Conservation (phyloP, 2,797 vertebrate genomes). For the Hemitrygon akajei region DNA sequence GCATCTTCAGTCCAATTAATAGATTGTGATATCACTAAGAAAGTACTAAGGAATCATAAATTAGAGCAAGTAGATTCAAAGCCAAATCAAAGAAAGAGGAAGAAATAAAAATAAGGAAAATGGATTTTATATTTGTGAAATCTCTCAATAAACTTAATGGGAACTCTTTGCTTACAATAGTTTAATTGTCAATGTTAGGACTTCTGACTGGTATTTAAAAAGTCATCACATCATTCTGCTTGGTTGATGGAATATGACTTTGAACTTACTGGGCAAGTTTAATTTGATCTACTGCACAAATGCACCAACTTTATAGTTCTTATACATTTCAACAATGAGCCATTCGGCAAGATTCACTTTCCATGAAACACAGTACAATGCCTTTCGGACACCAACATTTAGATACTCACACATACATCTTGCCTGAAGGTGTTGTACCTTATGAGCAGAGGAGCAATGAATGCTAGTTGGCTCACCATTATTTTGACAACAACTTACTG, state of each 20-base stretch:
- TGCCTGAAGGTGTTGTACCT: neutral
- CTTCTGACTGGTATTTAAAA: neutral
- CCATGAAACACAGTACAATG: neutral
- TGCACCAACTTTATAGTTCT: neutral
- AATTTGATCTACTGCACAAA: neutral
- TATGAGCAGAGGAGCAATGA: neutral
- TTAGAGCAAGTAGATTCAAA: too few relatives aligned
- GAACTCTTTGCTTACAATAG: neutral
- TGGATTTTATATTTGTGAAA: neutral
- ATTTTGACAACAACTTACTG: neutral
- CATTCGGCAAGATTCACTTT: neutral
- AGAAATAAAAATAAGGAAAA: neutral
- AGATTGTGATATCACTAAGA: neutral
- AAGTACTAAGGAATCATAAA: neutral
- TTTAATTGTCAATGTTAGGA: neutral
- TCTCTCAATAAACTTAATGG: neutral
- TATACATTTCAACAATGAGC: neutral
- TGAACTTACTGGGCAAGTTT: neutral
- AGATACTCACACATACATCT: neutral
- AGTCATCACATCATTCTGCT: neutral
- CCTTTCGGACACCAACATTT: neutral
- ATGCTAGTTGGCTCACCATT: neutral
- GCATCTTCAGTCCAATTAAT: neutral
- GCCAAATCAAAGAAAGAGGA: neutral
- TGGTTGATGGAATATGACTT: neutral